Conservation (phyloP, 2,113 vertebrate genomes). For the Hydrochoerus hydrochaeris region DNA sequence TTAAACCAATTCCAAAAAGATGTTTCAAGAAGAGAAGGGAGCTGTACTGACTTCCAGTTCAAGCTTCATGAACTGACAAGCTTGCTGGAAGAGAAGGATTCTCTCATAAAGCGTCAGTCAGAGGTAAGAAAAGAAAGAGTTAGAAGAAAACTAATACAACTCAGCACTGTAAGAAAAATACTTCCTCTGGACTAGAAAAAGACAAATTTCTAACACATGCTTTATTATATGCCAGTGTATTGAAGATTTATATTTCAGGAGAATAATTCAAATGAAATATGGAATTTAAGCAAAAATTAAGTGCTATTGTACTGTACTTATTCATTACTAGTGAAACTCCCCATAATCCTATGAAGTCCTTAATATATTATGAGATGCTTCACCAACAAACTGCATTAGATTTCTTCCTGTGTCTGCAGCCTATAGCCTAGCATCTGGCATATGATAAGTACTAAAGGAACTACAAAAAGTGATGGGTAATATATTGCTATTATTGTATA, state of each 20-base stretch:
- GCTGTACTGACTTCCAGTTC: conserved; percentile 90
- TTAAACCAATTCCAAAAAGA: conserved; percentile 91
- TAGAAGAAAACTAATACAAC: background rate
- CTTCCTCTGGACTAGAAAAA: background rate
- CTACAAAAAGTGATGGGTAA: conserved; percentile 26
- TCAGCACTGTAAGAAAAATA: background rate
- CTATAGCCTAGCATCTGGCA: background rate
- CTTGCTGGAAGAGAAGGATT: conserved; percentile 91
- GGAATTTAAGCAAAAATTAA: conserved; percentile 33
- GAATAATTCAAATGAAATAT: conserved; percentile 46
- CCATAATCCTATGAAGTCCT: background rate
- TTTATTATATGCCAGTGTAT: conserved; percentile 20
- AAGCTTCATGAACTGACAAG: conserved; percentile 90
- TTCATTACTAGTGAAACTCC: conserved; percentile 14
- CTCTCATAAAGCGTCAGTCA: conserved; percentile 91
- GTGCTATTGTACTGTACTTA: background rate
- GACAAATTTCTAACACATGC: background rate
- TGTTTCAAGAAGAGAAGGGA: conserved; percentile 84
- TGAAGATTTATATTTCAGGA: conserved; percentile 40
- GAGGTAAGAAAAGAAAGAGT: conserved; percentile 85
- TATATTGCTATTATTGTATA: conserved; percentile 31
- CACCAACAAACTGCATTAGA: background rate
- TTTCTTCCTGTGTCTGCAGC: background rate
- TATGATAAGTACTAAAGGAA: conserved; percentile 5
- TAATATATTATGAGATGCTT: conserved; percentile 15